Percentiles rank a stretch among this genome's conserved stretches.
phyloP scores from a whole-genome alignment of 2,797 vertebrate genomes.

The Buphagus erythrorhynchus region DNA sequence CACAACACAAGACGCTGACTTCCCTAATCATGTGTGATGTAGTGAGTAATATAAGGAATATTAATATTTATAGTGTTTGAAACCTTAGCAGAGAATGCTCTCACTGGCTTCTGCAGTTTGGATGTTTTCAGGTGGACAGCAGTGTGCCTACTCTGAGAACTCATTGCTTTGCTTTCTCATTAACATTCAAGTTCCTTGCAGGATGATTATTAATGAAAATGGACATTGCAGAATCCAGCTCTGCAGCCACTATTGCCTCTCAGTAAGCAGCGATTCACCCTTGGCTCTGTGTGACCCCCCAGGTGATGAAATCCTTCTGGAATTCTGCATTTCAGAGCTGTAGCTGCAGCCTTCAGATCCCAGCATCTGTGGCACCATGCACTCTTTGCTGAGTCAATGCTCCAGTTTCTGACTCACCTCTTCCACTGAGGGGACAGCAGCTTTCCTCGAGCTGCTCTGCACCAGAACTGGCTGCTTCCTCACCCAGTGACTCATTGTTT shows the following conservation, averaged over 20 bases:
- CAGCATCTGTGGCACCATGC: background rate
- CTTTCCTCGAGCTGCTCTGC: background rate
- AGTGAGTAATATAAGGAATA: background rate
- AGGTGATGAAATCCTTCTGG: background rate
- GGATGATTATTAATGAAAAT: background rate
- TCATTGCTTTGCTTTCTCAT: background rate
- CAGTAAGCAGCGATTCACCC: background rate
- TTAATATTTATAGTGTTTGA: background rate
- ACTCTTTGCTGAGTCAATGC: background rate
- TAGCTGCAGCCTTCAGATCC: background rate
- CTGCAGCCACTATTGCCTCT: background rate
- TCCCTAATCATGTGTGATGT: background rate
- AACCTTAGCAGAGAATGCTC: background rate
- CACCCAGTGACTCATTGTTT: constrained; percentile 34
- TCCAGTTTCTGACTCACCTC: background rate
- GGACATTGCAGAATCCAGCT: background rate
- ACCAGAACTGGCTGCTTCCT: background rate
- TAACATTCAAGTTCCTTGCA: background rate
- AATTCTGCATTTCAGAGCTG: background rate
- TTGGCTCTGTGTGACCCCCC: background rate
- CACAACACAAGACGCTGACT: background rate
- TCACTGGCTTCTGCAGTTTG: background rate
- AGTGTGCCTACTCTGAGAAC: background rate
- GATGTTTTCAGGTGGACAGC: background rate
- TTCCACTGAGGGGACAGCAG: background rate